A percentile compares a stretch with the other conserved stretches of the same genome.
Conservation (phyloP, 1,140 invertebrate genomes). For the Oncopeltus fasciatus region DNA sequence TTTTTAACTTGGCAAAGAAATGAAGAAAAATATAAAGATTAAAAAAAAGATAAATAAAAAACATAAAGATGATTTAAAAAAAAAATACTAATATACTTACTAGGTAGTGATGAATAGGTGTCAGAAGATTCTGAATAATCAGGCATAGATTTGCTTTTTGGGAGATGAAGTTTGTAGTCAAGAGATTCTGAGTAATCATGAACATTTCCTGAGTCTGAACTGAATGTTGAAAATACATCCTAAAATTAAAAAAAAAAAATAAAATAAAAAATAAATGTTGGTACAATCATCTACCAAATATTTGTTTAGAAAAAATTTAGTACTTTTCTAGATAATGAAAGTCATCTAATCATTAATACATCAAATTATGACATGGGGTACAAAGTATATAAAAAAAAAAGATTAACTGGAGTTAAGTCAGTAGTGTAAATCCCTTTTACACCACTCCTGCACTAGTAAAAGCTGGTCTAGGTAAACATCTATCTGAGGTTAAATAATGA, state of each 20-base stretch:
- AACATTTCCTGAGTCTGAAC: constrained; percentile 49
- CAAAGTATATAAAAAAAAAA: no score
- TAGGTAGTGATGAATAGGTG: constrained; percentile 34
- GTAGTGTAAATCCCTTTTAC: no score
- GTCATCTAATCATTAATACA: no score
- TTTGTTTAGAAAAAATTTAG: neutral
- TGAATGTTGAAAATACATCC: constrained; percentile 46
- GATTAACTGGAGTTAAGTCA: no score
- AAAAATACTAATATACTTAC: constrained; percentile 22
- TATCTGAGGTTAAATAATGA: no score
- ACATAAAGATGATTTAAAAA: neutral
- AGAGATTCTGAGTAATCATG: constrained; percentile 41
- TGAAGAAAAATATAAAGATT: no score
- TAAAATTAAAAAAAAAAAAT: constrained; percentile 18
- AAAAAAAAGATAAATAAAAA: neutral
- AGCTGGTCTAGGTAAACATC: no score
- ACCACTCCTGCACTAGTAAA: no score
- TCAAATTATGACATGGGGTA: no score
- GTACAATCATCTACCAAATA: neutral
- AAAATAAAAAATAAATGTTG: neutral
- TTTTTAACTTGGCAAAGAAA: neutral
- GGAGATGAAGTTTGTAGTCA: constrained; percentile 29
- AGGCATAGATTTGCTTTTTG: constrained; percentile 42
- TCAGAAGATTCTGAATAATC: constrained; percentile 39
- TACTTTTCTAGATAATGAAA: neutral